Conservation (phyloP, 2,113 vertebrate species). For the Hemiprocne comata region DNA sequence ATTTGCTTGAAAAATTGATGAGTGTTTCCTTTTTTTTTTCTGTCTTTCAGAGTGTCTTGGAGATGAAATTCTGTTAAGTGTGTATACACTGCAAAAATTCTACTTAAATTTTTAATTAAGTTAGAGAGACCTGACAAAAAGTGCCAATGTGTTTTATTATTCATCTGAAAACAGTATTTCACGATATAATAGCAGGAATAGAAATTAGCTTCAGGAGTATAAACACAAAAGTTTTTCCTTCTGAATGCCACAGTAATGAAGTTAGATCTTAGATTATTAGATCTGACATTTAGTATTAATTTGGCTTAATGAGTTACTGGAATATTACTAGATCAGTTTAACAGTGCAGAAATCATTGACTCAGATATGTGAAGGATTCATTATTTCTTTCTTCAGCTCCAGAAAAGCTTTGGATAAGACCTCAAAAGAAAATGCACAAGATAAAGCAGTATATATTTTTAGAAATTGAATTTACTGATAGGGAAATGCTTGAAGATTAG, state of each 20-base stretch:
- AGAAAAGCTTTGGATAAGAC: neutral
- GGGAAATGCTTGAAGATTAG: neutral
- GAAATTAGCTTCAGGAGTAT: neutral
- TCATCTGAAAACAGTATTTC: neutral
- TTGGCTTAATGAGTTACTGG: neutral
- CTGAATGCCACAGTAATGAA: neutral
- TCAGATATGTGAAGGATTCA: neutral
- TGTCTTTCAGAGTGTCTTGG: neutral
- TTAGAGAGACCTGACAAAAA: neutral
- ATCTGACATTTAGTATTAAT: neutral
- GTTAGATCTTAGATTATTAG: neutral
- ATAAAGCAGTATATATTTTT: neutral
- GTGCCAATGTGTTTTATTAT: neutral
- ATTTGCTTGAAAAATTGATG: neutral
- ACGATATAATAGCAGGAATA: neutral
- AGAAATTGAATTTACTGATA: neutral
- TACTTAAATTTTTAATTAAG: neutral
- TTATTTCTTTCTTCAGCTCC: neutral
- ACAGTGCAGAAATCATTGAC: neutral
- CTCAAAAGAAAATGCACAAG: neutral
- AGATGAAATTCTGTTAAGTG: neutral
- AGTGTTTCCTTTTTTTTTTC: neutral
- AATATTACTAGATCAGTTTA: neutral
- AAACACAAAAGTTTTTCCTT: neutral
- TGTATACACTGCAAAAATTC: neutral